Percentiles rank a stretch among this genome's conserved stretches.
phyloP scores from a whole-genome alignment of 2,888 invertebrate genomes.

The Lumbricus terrestris region DNA sequence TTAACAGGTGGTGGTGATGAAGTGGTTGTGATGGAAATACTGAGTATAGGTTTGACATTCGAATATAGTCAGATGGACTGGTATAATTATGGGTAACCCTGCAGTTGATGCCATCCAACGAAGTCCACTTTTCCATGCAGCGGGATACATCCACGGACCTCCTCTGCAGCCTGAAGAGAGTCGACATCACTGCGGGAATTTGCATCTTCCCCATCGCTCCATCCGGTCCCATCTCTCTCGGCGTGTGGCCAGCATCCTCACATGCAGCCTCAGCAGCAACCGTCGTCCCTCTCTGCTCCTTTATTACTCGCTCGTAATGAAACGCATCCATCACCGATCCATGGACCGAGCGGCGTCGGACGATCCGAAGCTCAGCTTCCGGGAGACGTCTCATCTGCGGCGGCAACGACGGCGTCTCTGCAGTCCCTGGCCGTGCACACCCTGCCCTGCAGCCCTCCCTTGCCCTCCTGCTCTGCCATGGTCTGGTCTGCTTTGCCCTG shows the following conservation, averaged over 20 bases:
- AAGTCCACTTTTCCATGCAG: neutral
- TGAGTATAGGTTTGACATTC: no score
- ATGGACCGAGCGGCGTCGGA: neutral
- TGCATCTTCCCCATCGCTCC: neutral
- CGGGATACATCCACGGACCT: neutral
- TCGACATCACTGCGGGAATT: neutral
- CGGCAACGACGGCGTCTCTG: no score
- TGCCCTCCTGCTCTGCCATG: neutral
- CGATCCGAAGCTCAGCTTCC: neutral
- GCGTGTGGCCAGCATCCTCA: neutral
- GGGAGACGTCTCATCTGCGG: neutral
- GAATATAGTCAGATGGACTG: neutral
- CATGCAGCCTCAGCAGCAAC: neutral
- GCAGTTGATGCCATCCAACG: neutral
- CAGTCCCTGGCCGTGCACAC: no score
- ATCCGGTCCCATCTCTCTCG: neutral
- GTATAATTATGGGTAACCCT: neutral
- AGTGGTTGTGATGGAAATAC: no score
- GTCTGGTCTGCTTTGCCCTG: no score
- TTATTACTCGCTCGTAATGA: neutral
- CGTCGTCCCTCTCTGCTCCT: neutral
- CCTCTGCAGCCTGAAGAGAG: neutral
- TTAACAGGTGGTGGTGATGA: neutral
- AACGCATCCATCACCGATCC: constrained; percentile 9
- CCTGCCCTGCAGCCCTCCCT: neutral